Base-by-base conservation (phyloP, 2,113 vertebrate genomes). In the Oryzias celebensis region DNA sequence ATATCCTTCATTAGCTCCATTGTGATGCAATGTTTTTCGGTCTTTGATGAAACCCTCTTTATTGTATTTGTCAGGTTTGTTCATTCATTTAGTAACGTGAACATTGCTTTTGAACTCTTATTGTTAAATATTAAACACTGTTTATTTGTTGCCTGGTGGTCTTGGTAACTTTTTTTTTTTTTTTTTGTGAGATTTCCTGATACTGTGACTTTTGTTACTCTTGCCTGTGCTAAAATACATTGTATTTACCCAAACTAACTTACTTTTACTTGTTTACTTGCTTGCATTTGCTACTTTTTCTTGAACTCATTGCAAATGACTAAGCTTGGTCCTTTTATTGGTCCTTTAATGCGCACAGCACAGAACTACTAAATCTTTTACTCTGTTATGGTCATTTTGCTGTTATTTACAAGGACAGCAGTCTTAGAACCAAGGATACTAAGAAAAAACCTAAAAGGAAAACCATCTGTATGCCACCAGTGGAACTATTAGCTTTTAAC, bases 291-390 rank as follows among this genome's bases (percentile, higher is more conserved):
- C 48, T 43, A 7, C 15, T 22, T 14, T 41, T 51, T 52, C 60
- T 41, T 26, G 16, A 52, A 62, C 41, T 28, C 49, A 62, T 44
- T 44, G 22, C 12, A 52, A 43, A 16, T 17, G 36, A 28, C 42
- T 23, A 14, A 53, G 42, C 59, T 43, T n/a, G 7, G 22, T 20
- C 20, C 20, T 20, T 20, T 20, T 20, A 20, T 20, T 20, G 20
- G 31, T 50, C 48, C 15, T 42, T 26, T 28, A 64, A 54, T 46
- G 43, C 18, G 42, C 31, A 54, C 42, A 46, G 23, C 24, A 46
- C 16, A 43, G 51, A 54, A 26, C 31, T 61, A n/a, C 28, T 26
- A 49, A 50, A 42, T 61, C 17, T 14, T 61, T 49, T 50, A 53
- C 16, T 53, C 23, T 53, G 42, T 63, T 28, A 14, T 28, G 16